Percentiles rank a stretch among this genome's conserved stretches.
Evolutionary conservation across 1,140 invertebrate genomes (phyloP).

Genomic region (Gyrodactylus salaris): DNA sequence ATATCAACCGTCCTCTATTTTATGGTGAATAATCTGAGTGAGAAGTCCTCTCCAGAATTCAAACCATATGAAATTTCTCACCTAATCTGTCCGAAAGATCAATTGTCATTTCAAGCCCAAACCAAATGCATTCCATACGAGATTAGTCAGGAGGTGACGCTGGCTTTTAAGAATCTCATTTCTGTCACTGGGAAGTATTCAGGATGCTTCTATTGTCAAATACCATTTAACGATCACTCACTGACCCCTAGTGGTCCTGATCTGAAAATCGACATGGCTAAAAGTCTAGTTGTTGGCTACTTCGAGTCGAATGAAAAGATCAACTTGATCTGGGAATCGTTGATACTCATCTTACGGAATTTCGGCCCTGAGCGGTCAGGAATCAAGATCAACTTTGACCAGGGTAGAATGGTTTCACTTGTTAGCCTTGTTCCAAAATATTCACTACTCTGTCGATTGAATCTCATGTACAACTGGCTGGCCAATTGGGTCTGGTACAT

Average conservation of each 20-base stretch:
- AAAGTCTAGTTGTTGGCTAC: not conserved
- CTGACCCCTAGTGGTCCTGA: not conserved
- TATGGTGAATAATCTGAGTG: not conserved
- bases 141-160: not conserved
- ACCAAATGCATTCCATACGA: not conserved
- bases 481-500: not conserved
- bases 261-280: not conserved
- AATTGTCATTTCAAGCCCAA: too few relatives aligned
- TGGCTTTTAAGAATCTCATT: not conserved
- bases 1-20: not conserved
- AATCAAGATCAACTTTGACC: not conserved
- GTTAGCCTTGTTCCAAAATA: not conserved
- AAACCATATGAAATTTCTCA: not conserved
- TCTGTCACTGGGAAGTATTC: not conserved
- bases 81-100: not conserved
- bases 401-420: not conserved
- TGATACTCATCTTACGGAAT: not conserved
- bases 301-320: not conserved
- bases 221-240: not conserved
- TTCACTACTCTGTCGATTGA: not conserved
- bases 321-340: not conserved
- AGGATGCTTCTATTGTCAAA: not conserved
- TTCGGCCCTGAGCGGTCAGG: not conserved
- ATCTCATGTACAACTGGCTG: not conserved
- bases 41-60: not conserved